These are phyloP conservation scores for Scaptomyza tumidula DNA, from an alignment of 2,888 invertebrate genomes.

Conservation along the genomic window DNA sequence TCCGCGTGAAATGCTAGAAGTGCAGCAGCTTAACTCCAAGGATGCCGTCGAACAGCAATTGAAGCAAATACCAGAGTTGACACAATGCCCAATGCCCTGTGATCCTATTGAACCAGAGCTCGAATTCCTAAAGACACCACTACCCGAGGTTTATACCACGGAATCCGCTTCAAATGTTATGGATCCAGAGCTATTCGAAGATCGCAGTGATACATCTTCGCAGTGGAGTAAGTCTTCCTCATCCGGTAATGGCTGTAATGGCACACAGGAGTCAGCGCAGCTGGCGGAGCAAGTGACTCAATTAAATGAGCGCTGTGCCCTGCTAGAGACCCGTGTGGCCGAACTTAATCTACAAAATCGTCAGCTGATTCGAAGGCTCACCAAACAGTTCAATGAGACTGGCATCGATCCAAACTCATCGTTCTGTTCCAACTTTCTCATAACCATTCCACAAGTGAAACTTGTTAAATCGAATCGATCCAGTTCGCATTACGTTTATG, in stretches of 20 bases:
- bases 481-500: constrained; percentile 81
- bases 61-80: constrained; percentile 24
- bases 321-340: constrained; percentile 82
- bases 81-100: constrained; percentile 35
- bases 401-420: constrained; percentile 81
- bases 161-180: neutral
- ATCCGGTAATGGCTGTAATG: constrained; percentile 57
- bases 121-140: constrained; percentile 75
- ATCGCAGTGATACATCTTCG: constrained; percentile 81
- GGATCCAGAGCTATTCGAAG: constrained; percentile 66
- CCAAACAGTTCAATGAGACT: constrained; percentile 77
- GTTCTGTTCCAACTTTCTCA: constrained; percentile 80
- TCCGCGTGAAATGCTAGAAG: constrained; percentile 39
- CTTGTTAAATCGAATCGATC: constrained; percentile 70
- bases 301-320: constrained; percentile 79
- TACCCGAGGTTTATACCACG: constrained; percentile 48
- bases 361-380: constrained; percentile 80
- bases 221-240: constrained; percentile 83
- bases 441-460: constrained; percentile 83
- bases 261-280: constrained; percentile 57
- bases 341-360: constrained; percentile 82
- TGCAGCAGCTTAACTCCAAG: constrained; percentile 36
- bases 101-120: constrained; percentile 80
- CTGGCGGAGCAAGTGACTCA: constrained; percentile 78
- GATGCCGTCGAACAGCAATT: constrained; percentile 40